phyloP scores from a whole-genome alignment of 1,140 invertebrate species.

The Lasioglossum albipes region DNA sequence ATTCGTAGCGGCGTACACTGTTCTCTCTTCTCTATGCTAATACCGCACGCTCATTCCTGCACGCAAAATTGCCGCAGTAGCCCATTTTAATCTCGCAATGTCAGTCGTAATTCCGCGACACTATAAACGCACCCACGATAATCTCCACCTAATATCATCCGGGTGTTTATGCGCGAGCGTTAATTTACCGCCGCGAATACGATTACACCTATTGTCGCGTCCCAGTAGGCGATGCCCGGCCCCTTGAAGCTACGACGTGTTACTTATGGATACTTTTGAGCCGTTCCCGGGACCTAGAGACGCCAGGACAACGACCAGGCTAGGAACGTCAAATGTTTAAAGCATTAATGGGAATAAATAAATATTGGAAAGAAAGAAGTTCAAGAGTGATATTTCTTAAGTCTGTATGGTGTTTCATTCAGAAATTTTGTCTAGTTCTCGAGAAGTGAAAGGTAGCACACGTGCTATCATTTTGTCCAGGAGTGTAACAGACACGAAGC shows the following conservation, averaged over 20 bases:
- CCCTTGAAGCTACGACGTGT: neutral
- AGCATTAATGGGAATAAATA: too few species aligned
- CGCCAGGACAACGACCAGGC: too few species aligned
- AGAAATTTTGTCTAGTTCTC: too few species aligned
- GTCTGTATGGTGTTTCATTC: too few species aligned
- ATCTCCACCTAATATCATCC: conserved; percentile 44
- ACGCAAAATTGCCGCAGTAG: conserved; percentile 45
- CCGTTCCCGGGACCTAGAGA: neutral
- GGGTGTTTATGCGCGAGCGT: conserved; percentile 40
- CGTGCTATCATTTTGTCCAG: too few species aligned
- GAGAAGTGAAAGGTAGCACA: too few species aligned
- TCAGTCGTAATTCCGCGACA: conserved; percentile 50
- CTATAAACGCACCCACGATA: conserved; percentile 39
- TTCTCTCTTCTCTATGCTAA: conserved; percentile 49
- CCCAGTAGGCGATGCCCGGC: neutral
- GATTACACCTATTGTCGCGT: conserved; percentile 25
- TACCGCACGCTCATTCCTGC: conserved; percentile 36
- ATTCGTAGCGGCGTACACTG: conserved; percentile 1
- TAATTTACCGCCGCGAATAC: conserved; percentile 43
- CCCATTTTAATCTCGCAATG: conserved; percentile 53
- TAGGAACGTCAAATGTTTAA: too few species aligned
- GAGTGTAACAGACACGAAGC: neutral
- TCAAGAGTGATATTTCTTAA: too few species aligned
- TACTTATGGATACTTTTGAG: too few species aligned
- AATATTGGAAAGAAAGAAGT: too few species aligned